Conservation (phyloP, 1,140 invertebrate genomes). For the Acromyrmex echinatior region DNA sequence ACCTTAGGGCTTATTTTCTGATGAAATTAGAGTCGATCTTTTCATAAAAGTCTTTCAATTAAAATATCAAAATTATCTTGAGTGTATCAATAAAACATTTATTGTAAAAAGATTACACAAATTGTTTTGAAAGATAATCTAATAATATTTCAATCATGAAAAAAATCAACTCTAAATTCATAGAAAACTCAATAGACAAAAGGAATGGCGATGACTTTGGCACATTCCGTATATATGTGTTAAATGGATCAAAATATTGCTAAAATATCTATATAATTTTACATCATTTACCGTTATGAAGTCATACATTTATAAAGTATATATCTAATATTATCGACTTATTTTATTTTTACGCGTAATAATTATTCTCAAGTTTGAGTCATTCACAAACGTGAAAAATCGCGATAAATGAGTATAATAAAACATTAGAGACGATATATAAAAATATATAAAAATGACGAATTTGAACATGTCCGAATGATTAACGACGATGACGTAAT, state of each 20-base stretch:
- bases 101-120: background rate
- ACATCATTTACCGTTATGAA: conserved; percentile 37
- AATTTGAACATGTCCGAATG: conserved; percentile 56
- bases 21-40: conserved; percentile 17
- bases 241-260: conserved; percentile 49
- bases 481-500: conserved; percentile 41
- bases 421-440: conserved; percentile 51
- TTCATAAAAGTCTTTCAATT: background rate
- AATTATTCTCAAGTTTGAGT: conserved; percentile 57
- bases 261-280: conserved; percentile 61
- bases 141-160: background rate
- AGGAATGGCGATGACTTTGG: conserved; percentile 58
- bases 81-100: background rate
- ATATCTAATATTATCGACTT: conserved; percentile 64
- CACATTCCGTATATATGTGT: conserved; percentile 49
- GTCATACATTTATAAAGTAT: conserved; percentile 56
- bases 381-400: conserved; percentile 29
- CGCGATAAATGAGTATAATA: conserved; percentile 58
- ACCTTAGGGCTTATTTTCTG: conserved; percentile 16
- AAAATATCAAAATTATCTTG: background rate
- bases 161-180: conserved; percentile 24
- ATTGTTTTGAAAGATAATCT: background rate
- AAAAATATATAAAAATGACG: conserved; percentile 72
- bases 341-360: conserved; percentile 56
- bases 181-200: conserved; percentile 2